These are phyloP conservation scores for Ptilodon capucinus DNA, from an alignment of 2,888 invertebrate genomes.

Conservation along the genomic window DNA sequence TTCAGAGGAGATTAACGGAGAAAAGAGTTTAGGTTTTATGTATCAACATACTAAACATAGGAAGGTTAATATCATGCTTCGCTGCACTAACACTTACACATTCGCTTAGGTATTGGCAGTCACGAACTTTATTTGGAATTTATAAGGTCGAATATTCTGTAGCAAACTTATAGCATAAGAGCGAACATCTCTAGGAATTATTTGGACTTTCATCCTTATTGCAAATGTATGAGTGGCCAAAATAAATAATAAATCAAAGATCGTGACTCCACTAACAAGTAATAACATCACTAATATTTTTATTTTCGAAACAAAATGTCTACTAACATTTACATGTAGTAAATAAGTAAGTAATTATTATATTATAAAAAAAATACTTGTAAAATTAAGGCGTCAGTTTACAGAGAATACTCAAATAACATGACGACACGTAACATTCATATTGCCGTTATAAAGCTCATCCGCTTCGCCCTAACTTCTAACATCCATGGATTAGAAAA, in stretches of 20 bases:
- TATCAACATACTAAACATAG: conserved; percentile 13
- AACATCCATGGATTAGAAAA: conserved; percentile 47
- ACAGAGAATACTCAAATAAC: conserved; percentile 54
- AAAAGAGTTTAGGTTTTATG: conserved; percentile 11
- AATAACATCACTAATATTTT: conserved; percentile 15
- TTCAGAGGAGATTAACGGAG: conserved; percentile 17
- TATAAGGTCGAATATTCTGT: no score
- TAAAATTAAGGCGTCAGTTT: conserved; percentile 38
- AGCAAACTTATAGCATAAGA: no score
- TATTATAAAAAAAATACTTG: conserved; percentile 19
- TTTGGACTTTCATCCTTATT: no score
- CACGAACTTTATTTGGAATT: not conserved
- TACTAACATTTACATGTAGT: conserved; percentile 22
- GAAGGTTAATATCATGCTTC: conserved; percentile 48
- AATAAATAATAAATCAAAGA: no score
- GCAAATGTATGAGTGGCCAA: no score
- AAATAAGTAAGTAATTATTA: conserved; percentile 19
- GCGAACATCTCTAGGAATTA: no score
- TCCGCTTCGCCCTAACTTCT: conserved; percentile 81
- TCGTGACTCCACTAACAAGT: conserved; percentile 21
- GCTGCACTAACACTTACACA: conserved; percentile 56
- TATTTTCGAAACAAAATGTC: conserved; percentile 15
- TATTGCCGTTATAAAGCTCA: conserved; percentile 59
- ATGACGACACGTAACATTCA: conserved; percentile 58
- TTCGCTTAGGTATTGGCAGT: conserved; percentile 1